Evolutionary conservation across 37 sponge, comb jelly and placozoan species (phyloP).

Genomic region (Halichondria panicea): DNA sequence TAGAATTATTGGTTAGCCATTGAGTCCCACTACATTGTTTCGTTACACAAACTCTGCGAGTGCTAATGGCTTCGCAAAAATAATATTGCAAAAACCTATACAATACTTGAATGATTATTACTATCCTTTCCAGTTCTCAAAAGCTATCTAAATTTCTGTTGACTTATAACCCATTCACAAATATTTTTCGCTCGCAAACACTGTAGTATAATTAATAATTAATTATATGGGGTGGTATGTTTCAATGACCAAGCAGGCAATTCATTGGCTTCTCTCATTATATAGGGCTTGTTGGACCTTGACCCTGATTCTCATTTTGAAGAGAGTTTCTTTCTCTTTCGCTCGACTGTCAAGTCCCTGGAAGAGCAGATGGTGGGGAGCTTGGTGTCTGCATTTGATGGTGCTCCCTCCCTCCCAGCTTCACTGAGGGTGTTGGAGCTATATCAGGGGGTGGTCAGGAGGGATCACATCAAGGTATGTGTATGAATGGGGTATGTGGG

Average conservation of each 20-base stretch:
- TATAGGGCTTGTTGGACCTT: slow-evolving; percentile 58
- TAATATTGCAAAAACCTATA: no score
- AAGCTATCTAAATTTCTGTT: no score
- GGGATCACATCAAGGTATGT: slow-evolving; percentile 77
- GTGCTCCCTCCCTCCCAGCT: slow-evolving; percentile 51
- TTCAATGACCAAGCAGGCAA: background rate
- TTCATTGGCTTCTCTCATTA: slow-evolving; percentile 3
- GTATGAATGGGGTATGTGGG: no score
- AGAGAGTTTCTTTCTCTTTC: slow-evolving; percentile 76
- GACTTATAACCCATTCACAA: background rate
- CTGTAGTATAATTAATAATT: background rate
- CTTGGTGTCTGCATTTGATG: slow-evolving; percentile 44
- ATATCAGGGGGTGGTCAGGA: slow-evolving; percentile 63
- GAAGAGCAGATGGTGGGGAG: slow-evolving; percentile 51
- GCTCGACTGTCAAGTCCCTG: slow-evolving; percentile 50
- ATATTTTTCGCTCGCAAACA: background rate
- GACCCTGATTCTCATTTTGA: slow-evolving; percentile 67
- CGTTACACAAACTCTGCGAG: no score
- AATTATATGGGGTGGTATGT: background rate
- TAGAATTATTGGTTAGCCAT: no score
- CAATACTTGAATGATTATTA: no score
- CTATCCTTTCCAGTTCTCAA: no score
- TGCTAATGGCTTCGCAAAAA: no score
- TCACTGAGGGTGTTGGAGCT: slow-evolving; percentile 73
- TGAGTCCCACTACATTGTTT: no score